Percentiles rank a stretch among this genome's conserved stretches.
phyloP scores from a whole-genome alignment of 2,888 invertebrate genomes.

The Drosophila dives region DNA sequence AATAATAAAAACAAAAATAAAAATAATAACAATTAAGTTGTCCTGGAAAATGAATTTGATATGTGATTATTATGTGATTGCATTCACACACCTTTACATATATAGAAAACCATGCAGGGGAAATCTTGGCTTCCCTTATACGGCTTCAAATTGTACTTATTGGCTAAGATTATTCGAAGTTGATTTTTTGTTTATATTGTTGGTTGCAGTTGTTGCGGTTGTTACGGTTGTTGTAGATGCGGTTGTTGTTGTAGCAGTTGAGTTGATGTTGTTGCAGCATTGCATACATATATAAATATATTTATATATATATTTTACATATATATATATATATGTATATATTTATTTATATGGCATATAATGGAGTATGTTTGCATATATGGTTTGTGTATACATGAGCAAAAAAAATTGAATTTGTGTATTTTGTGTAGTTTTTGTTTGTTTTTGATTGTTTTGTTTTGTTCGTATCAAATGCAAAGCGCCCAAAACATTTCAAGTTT shows the following conservation, averaged over 20 bases:
- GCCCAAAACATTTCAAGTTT: slow-evolving; percentile 37
- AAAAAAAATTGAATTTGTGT: slow-evolving; percentile 25
- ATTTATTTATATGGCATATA: slow-evolving; percentile 7
- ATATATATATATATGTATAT: slow-evolving; percentile 16
- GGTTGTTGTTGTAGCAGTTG: slow-evolving; percentile 42
- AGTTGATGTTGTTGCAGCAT: slow-evolving; percentile 37
- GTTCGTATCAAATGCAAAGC: slow-evolving; percentile 45
- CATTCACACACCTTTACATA: slow-evolving; percentile 85
- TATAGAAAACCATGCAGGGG: slow-evolving; percentile 84
- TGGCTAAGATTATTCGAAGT: slow-evolving; percentile 47
- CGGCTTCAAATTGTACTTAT: slow-evolving; percentile 44
- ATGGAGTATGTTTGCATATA: slow-evolving; percentile 25
- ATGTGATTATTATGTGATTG: slow-evolving; percentile 59
- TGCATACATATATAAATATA: slow-evolving; percentile 19
- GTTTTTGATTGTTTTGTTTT: slow-evolving; percentile 13
- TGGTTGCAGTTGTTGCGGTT: slow-evolving; percentile 38
- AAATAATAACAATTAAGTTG: slow-evolving; percentile 24
- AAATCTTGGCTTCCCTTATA: slow-evolving; percentile 82
- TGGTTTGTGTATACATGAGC: slow-evolving; percentile 44
- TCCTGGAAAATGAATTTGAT: slow-evolving; percentile 53
- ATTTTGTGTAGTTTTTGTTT: slow-evolving; percentile 24
- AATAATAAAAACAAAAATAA: slow-evolving; percentile 21
- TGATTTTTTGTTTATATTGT: slow-evolving; percentile 8
- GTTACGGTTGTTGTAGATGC: slow-evolving; percentile 35
- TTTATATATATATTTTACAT: slow-evolving; percentile 4